Evolutionary conservation across 2,113 vertebrate species (phyloP).

Genomic region (Psittacula cyanocephala): DNA sequence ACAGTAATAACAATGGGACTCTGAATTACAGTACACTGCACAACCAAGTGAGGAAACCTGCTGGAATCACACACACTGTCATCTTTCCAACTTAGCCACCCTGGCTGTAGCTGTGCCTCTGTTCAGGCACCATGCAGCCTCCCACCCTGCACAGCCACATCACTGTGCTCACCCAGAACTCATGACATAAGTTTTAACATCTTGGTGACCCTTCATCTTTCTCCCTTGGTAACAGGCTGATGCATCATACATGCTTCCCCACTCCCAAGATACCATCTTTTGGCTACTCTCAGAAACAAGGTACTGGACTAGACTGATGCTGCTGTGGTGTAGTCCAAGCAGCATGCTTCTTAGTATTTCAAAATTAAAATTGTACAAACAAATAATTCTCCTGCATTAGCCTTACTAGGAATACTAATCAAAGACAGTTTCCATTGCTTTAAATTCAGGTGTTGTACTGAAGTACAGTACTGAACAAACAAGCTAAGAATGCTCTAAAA

Average conservation of each 20-base stretch:
- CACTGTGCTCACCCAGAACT: neutral
- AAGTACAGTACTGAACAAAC: neutral
- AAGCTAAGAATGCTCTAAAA: neutral
- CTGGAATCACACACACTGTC: neutral
- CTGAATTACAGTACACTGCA: neutral
- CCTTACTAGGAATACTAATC: neutral
- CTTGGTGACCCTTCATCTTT: fast-evolving
- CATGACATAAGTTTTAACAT: neutral
- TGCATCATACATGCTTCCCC: neutral
- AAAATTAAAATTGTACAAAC: neutral
- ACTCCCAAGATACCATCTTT: fast-evolving
- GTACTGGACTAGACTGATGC: neutral
- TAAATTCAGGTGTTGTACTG: neutral
- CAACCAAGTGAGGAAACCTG: neutral
- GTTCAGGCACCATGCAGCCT: neutral
- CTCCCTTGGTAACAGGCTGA: neutral
- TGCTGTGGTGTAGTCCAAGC: neutral
- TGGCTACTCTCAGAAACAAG: neutral
- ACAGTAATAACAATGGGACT: neutral
- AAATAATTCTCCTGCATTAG: neutral
- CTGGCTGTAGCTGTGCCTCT: neutral
- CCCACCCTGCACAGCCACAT: neutral
- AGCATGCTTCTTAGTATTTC: neutral
- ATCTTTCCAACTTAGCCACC: neutral
- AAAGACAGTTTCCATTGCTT: neutral